Percentiles rank a stretch among this genome's conserved stretches.
phyloP scores from a whole-genome alignment of 2,888 invertebrate genomes.

The Lamellibrachia satsuma region DNA sequence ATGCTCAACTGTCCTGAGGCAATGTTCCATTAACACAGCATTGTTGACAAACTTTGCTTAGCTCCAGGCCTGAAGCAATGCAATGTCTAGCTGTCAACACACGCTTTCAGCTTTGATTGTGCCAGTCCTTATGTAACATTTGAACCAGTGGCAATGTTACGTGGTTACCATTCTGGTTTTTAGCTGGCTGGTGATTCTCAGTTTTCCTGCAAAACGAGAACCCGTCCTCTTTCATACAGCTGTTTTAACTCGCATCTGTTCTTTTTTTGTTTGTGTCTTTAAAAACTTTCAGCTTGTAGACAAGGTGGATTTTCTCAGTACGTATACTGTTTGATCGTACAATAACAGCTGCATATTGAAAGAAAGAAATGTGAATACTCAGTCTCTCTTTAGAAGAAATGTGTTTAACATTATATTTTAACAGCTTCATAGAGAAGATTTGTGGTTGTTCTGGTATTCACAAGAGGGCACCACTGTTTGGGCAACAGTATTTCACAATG shows the following conservation, averaged over 20 bases:
- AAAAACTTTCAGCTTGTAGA: neutral
- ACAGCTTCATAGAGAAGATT: neutral
- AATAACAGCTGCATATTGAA: neutral
- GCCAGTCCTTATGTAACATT: too few species aligned
- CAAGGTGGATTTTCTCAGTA: neutral
- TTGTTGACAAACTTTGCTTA: slow-evolving; percentile 9
- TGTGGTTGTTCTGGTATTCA: neutral
- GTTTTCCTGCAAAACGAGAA: too few species aligned
- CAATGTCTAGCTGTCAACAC: neutral
- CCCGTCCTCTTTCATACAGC: too few species aligned
- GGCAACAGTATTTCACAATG: neutral
- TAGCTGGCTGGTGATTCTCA: too few species aligned
- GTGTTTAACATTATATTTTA: neutral
- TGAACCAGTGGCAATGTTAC: too few species aligned
- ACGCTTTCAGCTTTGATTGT: too few species aligned
- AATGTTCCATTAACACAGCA: neutral
- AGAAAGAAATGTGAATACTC: neutral
- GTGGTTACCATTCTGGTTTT: too few species aligned
- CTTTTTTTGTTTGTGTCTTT: too few species aligned
- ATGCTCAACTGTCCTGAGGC: neutral
- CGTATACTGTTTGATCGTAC: neutral
- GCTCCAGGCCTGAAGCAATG: neutral
- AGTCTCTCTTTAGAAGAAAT: neutral
- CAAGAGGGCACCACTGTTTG: neutral
- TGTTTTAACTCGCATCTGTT: too few species aligned